Conservation (phyloP, 1,140 invertebrate species). For the Brachionus manjavacas region DNA sequence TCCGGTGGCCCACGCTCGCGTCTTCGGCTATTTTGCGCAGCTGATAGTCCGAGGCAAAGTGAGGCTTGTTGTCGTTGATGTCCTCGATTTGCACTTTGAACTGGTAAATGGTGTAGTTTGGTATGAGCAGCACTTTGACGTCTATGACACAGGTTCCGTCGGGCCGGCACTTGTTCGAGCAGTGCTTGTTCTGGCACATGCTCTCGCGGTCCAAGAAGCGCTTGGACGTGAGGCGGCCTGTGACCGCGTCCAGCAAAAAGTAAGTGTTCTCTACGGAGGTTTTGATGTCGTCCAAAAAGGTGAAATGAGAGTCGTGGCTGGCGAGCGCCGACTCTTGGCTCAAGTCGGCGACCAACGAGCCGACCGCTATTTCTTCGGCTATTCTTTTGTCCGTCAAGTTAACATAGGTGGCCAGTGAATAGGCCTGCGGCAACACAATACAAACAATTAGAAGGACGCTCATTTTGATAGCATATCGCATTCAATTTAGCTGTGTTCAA, state of each 20-base stretch:
- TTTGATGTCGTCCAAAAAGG: slow-evolving; percentile 25
- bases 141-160: neutral
- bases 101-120: neutral
- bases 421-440: neutral
- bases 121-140: neutral
- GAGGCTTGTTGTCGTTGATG: slow-evolving; percentile 16
- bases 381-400: neutral
- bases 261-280: slow-evolving; percentile 1
- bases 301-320: neutral
- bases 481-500: neutral
- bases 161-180: neutral
- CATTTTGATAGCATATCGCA: neutral
- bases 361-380: slow-evolving; percentile 18
- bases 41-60: neutral
- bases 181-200: slow-evolving; percentile 31
- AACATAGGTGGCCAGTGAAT: neutral
- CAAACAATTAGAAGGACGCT: neutral
- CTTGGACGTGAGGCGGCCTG: slow-evolving; percentile 13
- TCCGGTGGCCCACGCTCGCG: neutral
- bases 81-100: slow-evolving; percentile 28
- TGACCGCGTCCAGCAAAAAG: slow-evolving; percentile 28
- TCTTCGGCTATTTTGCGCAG: neutral
- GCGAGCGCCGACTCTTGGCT: neutral
- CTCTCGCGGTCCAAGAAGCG: slow-evolving; percentile 32
- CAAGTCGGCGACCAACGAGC: neutral